Evolutionary conservation across 2,888 invertebrate species (phyloP), one percentile per base, ranked within the genome.

Genomic region (Lepidochrysops patricia): DNA sequence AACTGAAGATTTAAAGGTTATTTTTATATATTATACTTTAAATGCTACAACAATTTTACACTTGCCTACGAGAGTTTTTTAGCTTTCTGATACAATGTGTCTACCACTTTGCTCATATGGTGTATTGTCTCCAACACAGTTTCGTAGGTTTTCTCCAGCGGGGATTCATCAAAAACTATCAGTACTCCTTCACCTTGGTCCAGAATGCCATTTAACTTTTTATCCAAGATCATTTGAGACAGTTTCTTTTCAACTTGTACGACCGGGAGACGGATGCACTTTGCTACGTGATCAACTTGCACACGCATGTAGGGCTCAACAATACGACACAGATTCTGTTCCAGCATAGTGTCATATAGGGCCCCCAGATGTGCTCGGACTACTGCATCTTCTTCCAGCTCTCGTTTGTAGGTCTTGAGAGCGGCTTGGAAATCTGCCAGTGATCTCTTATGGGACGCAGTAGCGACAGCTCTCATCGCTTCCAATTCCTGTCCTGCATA

Each of bases 171-270:
- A 83, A 98, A 99, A 43, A 99, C 97, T 74, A 99, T 97, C 65
- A 99, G 90, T 58, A 99, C 98, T 64, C 99, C 99, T 83, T 97
- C 97, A 63, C 98, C 99, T 89, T 99, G 99, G 89, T 99, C 99
- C 68, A 99, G 91, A 70, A 99, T 99, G 23, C 99, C 98, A 87
- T 95, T 93, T 70, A 99, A 94, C 86, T 99, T 99, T 76, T 97
- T 97, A 85, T 99, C 99, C 80, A 99, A 90, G 79, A 99, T 99
- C 99, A 99, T 99, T 88, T 99, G 99, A 57, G 99, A 99, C 62
- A 99, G 90, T 87, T 99, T 99, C 89, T 98, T 98, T 86, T 99
- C 99, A 58, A 99, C 99, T 89, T 95, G 94, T 90, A 92, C 79
- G 61, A 96, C 94, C 9, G 97, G 95, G 64, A 98, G 90, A 72